Conservation (phyloP, 2,888 invertebrate genomes). For the Ectemnius continuus region DNA sequence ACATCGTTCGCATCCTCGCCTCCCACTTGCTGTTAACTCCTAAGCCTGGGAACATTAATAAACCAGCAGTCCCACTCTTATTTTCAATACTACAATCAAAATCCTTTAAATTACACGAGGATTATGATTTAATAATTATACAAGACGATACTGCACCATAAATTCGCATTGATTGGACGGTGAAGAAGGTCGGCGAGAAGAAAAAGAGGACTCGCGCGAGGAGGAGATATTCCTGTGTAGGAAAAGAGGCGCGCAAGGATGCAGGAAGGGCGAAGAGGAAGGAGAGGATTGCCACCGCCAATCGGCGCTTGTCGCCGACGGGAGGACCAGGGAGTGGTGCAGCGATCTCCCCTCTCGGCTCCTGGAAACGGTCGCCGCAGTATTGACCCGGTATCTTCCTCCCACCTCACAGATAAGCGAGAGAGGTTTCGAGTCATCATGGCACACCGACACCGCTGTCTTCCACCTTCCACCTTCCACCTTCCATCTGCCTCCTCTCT, state of each 20-base stretch:
- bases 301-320: constrained; percentile 49
- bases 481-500: too few species aligned
- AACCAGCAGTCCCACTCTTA: too few species aligned
- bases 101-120: too few species aligned
- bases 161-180: too few species aligned
- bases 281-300: constrained; percentile 46
- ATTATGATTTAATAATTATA: too few species aligned
- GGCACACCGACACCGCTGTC: constrained; percentile 51
- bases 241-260: background rate
- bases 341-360: constrained; percentile 44
- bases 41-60: constrained; percentile 22
- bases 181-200: too few species aligned
- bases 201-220: too few species aligned
- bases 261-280: constrained; percentile 4
- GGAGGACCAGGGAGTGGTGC: constrained; percentile 57
- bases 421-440: constrained; percentile 61
- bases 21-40: constrained; percentile 8
- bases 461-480: too few species aligned
- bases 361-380: constrained; percentile 52
- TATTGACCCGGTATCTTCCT: constrained; percentile 60
- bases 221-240: too few species aligned
- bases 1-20: too few species aligned
- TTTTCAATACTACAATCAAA: too few species aligned
- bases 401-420: constrained; percentile 58
- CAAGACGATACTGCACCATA: too few species aligned